Evolutionary conservation across 1,140 invertebrate genomes (phyloP).

Genomic region (Gonioctena quinquepunctata): DNA sequence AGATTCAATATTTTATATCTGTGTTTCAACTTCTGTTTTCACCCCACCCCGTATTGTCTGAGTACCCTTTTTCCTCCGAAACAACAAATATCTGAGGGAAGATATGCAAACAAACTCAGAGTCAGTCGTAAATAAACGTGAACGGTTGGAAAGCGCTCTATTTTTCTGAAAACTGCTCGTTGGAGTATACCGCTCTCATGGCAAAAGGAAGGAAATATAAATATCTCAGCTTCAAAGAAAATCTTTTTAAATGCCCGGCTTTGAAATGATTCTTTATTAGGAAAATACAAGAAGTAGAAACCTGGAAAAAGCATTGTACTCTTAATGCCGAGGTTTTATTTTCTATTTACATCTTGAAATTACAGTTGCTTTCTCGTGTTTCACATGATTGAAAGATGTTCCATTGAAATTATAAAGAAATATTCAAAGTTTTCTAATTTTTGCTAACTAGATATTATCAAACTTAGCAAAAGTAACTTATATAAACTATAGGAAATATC

Average conservation of each 20-base stretch:
- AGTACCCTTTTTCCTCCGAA: not conserved
- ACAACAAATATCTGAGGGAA: not conserved
- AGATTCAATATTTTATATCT: no score
- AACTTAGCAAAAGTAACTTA: no score
- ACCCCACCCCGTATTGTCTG: no score
- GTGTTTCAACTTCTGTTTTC: no score
- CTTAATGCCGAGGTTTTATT: constrained; percentile 20
- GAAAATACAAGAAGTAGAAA: constrained; percentile 36
- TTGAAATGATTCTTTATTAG: constrained; percentile 34
- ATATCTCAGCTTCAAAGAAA: constrained; percentile 42
- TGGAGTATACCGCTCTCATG: constrained; percentile 11
- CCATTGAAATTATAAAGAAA: no score
- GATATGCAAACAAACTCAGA: not conserved
- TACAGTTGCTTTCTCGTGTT: no score
- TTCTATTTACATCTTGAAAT: constrained; percentile 21
- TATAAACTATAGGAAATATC: no score
- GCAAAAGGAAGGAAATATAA: constrained; percentile 24
- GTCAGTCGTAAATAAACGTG: not conserved
- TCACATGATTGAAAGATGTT: no score
- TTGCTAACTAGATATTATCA: no score
- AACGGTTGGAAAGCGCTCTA: not conserved
- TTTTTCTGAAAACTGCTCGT: constrained; percentile 8
- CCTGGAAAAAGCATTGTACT: constrained; percentile 36
- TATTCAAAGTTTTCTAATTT: no score
- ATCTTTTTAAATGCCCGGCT: constrained; percentile 36